Base-by-base conservation (phyloP, 1,140 invertebrate genomes). In the Rhopalosiphum maidis region DNA sequence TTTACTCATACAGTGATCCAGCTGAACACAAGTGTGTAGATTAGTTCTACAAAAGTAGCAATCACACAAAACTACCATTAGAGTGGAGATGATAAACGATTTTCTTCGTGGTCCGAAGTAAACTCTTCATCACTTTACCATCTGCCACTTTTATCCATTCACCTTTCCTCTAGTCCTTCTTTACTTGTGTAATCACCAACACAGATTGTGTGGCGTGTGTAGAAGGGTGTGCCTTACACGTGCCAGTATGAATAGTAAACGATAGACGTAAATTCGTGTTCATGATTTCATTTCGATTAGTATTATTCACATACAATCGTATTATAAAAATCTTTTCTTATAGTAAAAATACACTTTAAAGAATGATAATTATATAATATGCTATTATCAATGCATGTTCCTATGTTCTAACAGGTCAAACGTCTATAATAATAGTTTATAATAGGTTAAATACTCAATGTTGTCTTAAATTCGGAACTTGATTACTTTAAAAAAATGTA, bases 51-150 rank as follows among this genome's bases (percentile, higher is more conserved):
- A 77, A 91, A 91, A 68, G 68, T 91, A 91, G 30, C 90, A 91
- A 77, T 91, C 90, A 22, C 55, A 68, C 55, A 55, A 77, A 68
- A 22, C 55, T n/a, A 11, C 41, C 90, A 77, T 91, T 77, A 91
- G 55, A 82, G 90, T 77, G n/a, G 60, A 35, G 60, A 91, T 91
- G 90, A 91, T 91, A 91, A 91, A 91, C 55, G 90, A 46, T 68
- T 91, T 91, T 91, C 54, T 22, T 54, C 9, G 25, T 11, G 25
- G 55, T 77, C 90, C 55, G 41, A 91, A 77, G 22, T 43, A 91
- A 77, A 68, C 37, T 90, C 89, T 90, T 43, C 90, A 77, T 91
- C 55, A 46, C 21, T 91, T 68, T n/a, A 30, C 55, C 30, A 35
- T 91, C 41, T 8, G 60, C 90, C 15, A 46, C 30, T 91, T 91